phyloP scores from a whole-genome alignment of 2,113 vertebrate genomes.

The Garra rufa region DNA sequence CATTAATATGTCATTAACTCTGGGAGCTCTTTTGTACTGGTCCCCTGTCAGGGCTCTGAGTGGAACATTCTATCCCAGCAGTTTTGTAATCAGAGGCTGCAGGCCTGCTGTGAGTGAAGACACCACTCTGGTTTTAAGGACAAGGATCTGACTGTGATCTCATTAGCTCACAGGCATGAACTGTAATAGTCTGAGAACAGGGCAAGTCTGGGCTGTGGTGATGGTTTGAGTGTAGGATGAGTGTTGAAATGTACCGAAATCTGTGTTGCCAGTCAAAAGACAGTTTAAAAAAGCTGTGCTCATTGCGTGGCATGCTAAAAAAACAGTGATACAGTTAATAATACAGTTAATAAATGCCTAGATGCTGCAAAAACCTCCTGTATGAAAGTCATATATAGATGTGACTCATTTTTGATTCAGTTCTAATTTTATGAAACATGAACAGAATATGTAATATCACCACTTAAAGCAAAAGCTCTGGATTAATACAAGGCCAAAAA shows the following conservation, averaged over 20 bases:
- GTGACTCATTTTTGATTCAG: too few species aligned
- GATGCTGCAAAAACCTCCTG: too few species aligned
- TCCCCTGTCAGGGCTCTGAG: neutral
- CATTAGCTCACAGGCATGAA: neutral
- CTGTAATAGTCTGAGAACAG: neutral
- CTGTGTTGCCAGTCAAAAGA: neutral
- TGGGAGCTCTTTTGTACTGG: neutral
- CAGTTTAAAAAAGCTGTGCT: neutral
- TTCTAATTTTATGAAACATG: neutral
- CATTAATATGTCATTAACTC: neutral
- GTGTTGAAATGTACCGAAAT: neutral
- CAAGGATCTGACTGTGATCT: neutral
- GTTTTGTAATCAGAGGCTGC: neutral
- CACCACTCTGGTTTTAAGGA: neutral
- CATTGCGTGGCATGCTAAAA: neutral
- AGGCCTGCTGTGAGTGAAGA: constrained; percentile 2
- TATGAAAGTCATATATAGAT: too few species aligned
- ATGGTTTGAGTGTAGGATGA: neutral
- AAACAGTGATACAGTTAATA: too few species aligned
- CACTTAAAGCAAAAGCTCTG: neutral
- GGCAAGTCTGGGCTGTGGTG: neutral
- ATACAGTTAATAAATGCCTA: too few species aligned
- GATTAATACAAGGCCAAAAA: neutral
- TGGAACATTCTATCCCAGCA: constrained; percentile 3
- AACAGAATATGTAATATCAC: neutral